Evolutionary conservation across 2,888 invertebrate species (phyloP).

Genomic region (Oasisia sp.): DNA sequence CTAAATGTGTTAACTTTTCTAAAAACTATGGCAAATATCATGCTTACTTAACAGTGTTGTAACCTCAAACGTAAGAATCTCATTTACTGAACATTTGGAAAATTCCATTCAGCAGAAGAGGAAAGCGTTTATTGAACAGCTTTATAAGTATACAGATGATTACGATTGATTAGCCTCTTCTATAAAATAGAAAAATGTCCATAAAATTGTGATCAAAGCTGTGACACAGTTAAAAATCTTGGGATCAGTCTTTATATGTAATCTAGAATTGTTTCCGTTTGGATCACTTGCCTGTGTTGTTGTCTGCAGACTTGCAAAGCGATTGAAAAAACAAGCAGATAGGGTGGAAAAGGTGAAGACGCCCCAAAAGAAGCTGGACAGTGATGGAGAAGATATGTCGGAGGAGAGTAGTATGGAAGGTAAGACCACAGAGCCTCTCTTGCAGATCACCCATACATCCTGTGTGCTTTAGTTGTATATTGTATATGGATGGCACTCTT

Average conservation of each 20-base stretch:
- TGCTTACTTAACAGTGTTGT: too few relatives aligned
- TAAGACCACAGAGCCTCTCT: background rate
- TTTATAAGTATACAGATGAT: too few relatives aligned
- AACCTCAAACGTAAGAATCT: too few relatives aligned
- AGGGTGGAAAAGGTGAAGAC: conserved; percentile 30
- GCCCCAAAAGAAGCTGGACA: conserved; percentile 19
- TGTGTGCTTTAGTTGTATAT: too few relatives aligned
- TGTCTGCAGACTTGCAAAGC: conserved; percentile 23
- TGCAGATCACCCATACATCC: background rate
- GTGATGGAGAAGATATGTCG: background rate
- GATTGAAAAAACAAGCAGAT: conserved; percentile 21
- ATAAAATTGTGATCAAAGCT: background rate
- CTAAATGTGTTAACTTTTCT: too few relatives aligned
- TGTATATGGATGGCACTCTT: too few relatives aligned
- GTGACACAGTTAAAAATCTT: background rate
- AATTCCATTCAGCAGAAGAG: too few relatives aligned
- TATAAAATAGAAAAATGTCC: background rate
- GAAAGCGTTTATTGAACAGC: too few relatives aligned
- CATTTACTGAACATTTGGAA: too few relatives aligned
- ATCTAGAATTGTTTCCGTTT: background rate
- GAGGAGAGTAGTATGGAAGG: conserved; percentile 14
- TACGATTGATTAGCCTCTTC: too few relatives aligned
- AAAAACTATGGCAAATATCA: too few relatives aligned
- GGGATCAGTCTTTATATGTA: background rate
- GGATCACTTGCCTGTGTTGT: background rate